Percentiles rank a stretch among this genome's conserved stretches.
Evolutionary conservation across 1,140 invertebrate genomes (phyloP).

Genomic region (Drosophila trapezifrons): DNA sequence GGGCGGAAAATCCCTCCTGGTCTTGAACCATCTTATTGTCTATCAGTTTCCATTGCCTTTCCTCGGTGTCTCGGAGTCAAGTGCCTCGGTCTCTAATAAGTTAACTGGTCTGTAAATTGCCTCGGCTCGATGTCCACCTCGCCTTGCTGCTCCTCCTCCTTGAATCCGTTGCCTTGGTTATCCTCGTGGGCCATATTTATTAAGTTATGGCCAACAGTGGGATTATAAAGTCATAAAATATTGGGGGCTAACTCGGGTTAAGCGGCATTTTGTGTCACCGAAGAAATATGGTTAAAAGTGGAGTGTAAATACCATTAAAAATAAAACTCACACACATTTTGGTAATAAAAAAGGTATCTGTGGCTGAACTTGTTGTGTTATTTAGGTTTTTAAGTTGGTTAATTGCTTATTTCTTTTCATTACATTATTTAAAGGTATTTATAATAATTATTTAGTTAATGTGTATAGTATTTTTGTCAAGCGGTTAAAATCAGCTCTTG

Average conservation of each 20-base stretch:
- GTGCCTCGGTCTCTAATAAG: slow-evolving; percentile 59
- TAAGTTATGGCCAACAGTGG: slow-evolving; percentile 52
- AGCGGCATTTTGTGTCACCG: slow-evolving; percentile 1
- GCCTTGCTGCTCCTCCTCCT: background rate
- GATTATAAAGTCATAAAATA: slow-evolving; percentile 23
- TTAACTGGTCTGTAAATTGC: slow-evolving; percentile 76
- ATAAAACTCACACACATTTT: background rate
- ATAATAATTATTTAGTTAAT: rapidly evolving
- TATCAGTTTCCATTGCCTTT: slow-evolving; percentile 18
- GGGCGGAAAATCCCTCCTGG: background rate
- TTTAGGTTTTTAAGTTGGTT: background rate
- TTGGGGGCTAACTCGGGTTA: background rate
- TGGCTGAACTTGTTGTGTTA: no score
- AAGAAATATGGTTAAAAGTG: background rate
- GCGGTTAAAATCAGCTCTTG: no score
- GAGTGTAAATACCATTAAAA: no score
- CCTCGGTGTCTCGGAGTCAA: slow-evolving; percentile 33
- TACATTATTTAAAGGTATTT: background rate
- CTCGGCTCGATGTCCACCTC: slow-evolving; percentile 43
- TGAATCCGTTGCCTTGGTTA: slow-evolving; percentile 20
- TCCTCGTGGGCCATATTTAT: slow-evolving; percentile 49
- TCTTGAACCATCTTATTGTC: slow-evolving; percentile 43
- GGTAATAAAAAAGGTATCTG: background rate
- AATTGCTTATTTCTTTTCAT: background rate
- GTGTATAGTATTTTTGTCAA: background rate